phyloP scores from a whole-genome alignment of 1,140 invertebrate species.

The Pomacea maculata region DNA sequence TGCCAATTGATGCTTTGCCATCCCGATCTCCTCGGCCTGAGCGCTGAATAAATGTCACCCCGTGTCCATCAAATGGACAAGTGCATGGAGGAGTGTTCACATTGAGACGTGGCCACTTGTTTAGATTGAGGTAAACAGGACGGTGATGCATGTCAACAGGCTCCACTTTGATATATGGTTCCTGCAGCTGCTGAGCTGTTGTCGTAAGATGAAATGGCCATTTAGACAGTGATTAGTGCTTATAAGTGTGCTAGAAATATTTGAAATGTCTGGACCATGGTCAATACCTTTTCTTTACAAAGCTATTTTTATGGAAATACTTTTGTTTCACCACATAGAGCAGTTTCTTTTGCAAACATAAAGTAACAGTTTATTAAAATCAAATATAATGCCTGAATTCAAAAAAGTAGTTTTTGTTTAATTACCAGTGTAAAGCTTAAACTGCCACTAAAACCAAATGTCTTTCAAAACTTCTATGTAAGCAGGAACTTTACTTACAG shows the following conservation, averaged over 20 bases:
- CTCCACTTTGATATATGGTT: conserved; percentile 50
- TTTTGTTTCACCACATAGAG: no score
- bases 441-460: no score
- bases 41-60: conserved; percentile 20
- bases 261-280: neutral
- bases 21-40: conserved; percentile 13
- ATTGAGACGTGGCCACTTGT: conserved; percentile 44
- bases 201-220: neutral
- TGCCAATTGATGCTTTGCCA: neutral
- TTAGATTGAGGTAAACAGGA: conserved; percentile 35
- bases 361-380: no score
- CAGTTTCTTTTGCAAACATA: no score
- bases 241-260: conserved; percentile 1
- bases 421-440: no score
- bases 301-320: no score
- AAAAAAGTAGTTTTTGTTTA: no score
- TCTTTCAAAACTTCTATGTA: neutral
- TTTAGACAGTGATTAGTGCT: neutral
- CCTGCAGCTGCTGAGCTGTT: conserved; percentile 41
- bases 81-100: conserved; percentile 43
- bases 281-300: no score
- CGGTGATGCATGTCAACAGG: conserved; percentile 37
- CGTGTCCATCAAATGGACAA: conserved; percentile 54
- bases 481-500: no score
- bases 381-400: no score